Percentiles rank a stretch among this genome's conserved stretches.
Conservation (phyloP, 2,113 vertebrate species). For the Mesitornis unicolor region DNA sequence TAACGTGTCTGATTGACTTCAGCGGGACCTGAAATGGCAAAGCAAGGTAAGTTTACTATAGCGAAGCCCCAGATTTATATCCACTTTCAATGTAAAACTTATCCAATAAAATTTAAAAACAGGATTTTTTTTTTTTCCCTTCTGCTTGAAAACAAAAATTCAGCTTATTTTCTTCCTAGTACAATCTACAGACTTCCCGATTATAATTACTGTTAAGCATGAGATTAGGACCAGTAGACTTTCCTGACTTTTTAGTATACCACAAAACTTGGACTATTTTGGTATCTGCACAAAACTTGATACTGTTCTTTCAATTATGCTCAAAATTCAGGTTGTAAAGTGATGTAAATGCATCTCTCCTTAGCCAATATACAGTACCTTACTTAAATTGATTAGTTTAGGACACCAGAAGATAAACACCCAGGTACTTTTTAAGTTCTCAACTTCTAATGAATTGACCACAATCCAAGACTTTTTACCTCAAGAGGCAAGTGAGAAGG, state of each 20-base stretch:
- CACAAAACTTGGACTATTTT: not conserved
- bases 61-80: not conserved
- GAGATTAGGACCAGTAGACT: not conserved
- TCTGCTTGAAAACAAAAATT: not conserved
- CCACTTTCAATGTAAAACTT: not conserved
- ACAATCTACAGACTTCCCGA: not conserved
- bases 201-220: not conserved
- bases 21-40: slow-evolving; percentile 78
- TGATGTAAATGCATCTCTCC: not conserved
- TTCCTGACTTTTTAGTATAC: not conserved
- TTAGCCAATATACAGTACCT: not conserved
- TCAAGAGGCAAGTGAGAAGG: not conserved
- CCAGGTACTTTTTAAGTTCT: not conserved
- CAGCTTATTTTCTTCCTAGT: not conserved
- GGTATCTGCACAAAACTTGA: not conserved
- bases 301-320: not conserved
- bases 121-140: not conserved
- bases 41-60: not conserved
- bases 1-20: slow-evolving; percentile 90
- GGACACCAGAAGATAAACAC: not conserved
- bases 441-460: not conserved
- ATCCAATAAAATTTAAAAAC: not conserved
- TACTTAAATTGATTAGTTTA: not conserved
- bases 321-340: not conserved
- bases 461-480: not conserved